A percentile compares a stretch with the other conserved stretches of the same genome.
phyloP scores from a whole-genome alignment of 2,113 vertebrate species.

The Petrocephalus microphthalmus region DNA sequence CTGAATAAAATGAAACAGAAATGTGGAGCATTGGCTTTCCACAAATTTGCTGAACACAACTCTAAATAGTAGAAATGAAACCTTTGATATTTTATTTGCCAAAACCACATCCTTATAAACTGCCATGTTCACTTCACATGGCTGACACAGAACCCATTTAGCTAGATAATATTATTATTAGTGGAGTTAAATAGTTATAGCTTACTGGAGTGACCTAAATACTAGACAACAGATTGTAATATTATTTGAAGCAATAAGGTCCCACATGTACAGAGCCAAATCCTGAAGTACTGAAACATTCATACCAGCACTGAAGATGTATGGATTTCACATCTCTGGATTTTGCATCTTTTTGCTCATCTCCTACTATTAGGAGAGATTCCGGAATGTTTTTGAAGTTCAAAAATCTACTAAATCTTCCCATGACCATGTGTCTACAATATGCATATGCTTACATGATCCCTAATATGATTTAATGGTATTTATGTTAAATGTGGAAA shows the following conservation, averaged over 20 bases:
- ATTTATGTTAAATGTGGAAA: neutral
- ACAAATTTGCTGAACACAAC: neutral
- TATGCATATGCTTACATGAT: neutral
- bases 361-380: neutral
- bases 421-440: neutral
- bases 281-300: neutral
- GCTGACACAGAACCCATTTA: neutral
- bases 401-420: neutral
- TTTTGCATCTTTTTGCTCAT: neutral
- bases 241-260: neutral
- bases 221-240: neutral
- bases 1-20: neutral
- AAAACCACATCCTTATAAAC: neutral
- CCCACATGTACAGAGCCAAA: neutral
- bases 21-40: neutral
- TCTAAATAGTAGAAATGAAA: neutral
- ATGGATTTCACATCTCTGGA: neutral
- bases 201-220: neutral
- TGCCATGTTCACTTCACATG: neutral
- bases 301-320: neutral
- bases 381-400: conserved; percentile 1
- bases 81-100: neutral
- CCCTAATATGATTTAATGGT: neutral
- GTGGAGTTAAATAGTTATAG: neutral
- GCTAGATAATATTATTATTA: neutral